A percentile compares a stretch with the other conserved stretches of the same genome.
These are phyloP conservation scores for Corythoichthys intestinalis DNA, from an alignment of 2,113 vertebrate species.

Conservation along the genomic window DNA sequence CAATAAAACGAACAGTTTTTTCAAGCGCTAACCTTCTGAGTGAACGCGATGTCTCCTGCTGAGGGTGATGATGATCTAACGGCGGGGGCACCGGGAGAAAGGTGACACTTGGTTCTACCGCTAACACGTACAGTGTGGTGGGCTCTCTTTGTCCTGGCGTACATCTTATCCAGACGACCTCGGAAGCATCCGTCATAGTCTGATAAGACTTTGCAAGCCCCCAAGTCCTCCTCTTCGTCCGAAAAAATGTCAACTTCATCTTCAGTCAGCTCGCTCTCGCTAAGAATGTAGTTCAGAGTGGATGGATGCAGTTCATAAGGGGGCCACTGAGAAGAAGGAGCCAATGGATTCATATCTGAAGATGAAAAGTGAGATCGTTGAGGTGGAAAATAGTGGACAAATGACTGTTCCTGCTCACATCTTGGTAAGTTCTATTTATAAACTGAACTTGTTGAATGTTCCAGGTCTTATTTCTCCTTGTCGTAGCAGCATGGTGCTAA, in stretches of 20 bases:
- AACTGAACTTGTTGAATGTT: neutral
- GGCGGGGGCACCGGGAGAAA: neutral
- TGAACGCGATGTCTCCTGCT: slow-evolving; percentile 79
- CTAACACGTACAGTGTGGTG: slow-evolving; percentile 4
- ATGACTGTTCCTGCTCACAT: neutral
- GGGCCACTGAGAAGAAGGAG: slow-evolving; percentile 62
- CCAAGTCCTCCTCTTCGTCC: slow-evolving; percentile 57
- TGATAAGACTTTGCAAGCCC: slow-evolving; percentile 13
- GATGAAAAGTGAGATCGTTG: neutral
- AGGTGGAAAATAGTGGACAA: neutral
- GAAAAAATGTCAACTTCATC: slow-evolving; percentile 72
- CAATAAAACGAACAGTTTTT: neutral
- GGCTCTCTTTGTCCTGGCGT: neutral
- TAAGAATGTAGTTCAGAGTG: slow-evolving; percentile 46
- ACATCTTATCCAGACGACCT: slow-evolving; percentile 13
- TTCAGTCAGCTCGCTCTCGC: slow-evolving; percentile 68
- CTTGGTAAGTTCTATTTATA: neutral
- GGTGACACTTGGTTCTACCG: neutral
- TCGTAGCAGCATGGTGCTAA: neutral
- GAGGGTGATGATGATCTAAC: slow-evolving; percentile 36
- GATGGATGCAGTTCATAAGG: slow-evolving; percentile 67
- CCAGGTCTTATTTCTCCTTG: neutral
- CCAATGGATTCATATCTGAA: slow-evolving; percentile 59
- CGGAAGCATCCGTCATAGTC: slow-evolving; percentile 14
- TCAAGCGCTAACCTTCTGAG: slow-evolving; percentile 76